A percentile compares a stretch with the other conserved stretches of the same genome.
These are phyloP conservation scores for Catamblyrhynchus diadema DNA, from an alignment of 2,797 vertebrate genomes.

Conservation along the genomic window DNA sequence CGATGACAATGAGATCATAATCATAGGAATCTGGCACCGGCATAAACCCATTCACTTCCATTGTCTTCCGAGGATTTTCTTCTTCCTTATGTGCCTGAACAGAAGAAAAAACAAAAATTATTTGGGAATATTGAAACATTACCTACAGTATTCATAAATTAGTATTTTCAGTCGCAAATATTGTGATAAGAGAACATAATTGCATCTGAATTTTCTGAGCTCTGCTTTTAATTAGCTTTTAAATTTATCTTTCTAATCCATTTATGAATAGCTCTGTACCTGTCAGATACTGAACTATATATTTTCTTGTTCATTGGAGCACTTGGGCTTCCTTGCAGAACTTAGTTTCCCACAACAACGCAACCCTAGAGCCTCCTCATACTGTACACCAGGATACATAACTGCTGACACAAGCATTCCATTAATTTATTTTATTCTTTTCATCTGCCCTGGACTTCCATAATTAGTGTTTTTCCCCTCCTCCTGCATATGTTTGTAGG, in stretches of 20 bases:
- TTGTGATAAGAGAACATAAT: background rate
- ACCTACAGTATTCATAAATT: background rate
- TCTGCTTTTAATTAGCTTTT: background rate
- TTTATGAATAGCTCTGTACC: background rate
- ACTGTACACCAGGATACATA: background rate
- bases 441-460: background rate
- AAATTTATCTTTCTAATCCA: background rate
- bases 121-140: background rate
- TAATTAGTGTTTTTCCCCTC: background rate
- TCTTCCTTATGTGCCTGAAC: constrained; percentile 64
- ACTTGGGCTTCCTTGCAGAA: background rate
- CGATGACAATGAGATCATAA: constrained; percentile 84
- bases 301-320: background rate
- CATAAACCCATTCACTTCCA: constrained; percentile 41
- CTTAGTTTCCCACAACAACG: background rate
- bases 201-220: background rate
- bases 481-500: background rate
- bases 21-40: constrained; percentile 35
- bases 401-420: background rate
- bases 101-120: constrained; percentile 8
- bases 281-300: background rate
- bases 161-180: background rate
- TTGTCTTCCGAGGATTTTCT: constrained; percentile 7
- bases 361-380: background rate
- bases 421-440: background rate